Percentiles rank a stretch among this genome's conserved stretches.
Conservation (phyloP, 2,888 invertebrate species). For the Petrolisthes cinctipes region DNA sequence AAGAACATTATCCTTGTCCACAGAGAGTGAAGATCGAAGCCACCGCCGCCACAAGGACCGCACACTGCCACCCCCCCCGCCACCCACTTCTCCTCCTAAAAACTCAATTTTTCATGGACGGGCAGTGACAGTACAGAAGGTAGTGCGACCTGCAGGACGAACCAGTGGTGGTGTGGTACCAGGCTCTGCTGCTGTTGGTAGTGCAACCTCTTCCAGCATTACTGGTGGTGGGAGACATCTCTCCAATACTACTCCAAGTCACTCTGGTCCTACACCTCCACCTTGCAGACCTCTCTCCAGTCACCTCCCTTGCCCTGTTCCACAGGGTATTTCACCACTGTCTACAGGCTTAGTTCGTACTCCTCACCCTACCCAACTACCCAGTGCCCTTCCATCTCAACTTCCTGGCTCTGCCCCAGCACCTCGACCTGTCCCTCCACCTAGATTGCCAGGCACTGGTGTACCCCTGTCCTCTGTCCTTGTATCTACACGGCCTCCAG, state of each 20-base stretch:
- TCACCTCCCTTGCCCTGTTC: neutral
- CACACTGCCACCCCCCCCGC: constrained; percentile 49
- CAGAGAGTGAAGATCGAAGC: constrained; percentile 42
- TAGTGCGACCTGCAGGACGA: constrained; percentile 11
- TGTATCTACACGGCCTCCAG: neutral
- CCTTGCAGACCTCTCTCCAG: neutral
- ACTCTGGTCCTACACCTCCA: constrained; percentile 8
- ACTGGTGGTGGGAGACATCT: neutral
- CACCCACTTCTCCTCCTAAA: constrained; percentile 51
- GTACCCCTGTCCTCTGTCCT: neutral
- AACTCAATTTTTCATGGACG: constrained; percentile 56
- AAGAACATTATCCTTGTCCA: neutral
- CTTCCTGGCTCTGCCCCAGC: neutral
- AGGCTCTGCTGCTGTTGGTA: neutral
- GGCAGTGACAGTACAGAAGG: constrained; percentile 48
- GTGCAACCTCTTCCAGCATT: neutral
- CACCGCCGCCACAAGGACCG: constrained; percentile 45
- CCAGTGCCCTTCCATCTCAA: neutral
- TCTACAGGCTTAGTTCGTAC: neutral
- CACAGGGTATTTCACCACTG: neutral
- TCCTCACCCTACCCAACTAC: neutral
- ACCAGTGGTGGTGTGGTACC: neutral
- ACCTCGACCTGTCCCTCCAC: constrained; percentile 2
- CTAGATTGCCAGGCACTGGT: neutral
- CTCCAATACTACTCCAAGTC: neutral